phyloP scores from a whole-genome alignment of 2,888 invertebrate genomes.

The Chymomyza procnemis region DNA sequence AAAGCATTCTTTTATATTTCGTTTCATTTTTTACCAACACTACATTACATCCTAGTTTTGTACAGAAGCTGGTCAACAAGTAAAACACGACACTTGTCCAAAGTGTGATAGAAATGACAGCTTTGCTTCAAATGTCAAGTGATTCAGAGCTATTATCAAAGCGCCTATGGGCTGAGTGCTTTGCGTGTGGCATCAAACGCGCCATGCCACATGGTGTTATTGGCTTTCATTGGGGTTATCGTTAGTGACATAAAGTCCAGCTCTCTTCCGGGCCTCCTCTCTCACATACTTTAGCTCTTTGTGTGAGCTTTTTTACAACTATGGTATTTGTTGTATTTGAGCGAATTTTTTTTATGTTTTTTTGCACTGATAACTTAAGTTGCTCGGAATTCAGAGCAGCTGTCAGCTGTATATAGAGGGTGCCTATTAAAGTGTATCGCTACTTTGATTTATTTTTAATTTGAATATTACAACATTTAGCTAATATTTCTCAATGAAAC shows the following conservation, averaged over 20 bases:
- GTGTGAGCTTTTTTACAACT: constrained; percentile 9
- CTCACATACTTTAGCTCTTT: constrained; percentile 3
- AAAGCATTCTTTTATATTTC: background rate
- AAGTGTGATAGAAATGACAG: background rate
- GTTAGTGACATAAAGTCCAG: constrained; percentile 24
- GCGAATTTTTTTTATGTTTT: background rate
- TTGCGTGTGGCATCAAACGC: background rate
- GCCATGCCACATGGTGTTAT: constrained; percentile 28
- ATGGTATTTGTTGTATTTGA: background rate
- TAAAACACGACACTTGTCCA: background rate
- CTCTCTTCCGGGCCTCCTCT: background rate
- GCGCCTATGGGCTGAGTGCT: background rate
- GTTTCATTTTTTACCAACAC: background rate
- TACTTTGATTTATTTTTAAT: too few species aligned
- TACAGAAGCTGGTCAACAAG: background rate
- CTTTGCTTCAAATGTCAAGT: background rate
- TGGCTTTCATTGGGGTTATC: constrained; percentile 52
- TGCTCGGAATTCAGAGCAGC: constrained; percentile 59
- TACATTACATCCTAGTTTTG: too few species aligned
- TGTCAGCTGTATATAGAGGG: constrained; percentile 39
- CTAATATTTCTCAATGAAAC: too few species aligned
- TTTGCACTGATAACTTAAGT: constrained; percentile 58
- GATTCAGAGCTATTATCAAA: background rate
- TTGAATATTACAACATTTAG: too few species aligned
- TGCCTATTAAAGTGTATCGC: constrained; percentile 19